phyloP scores from a whole-genome alignment of 1,140 invertebrate genomes.

The Stegodyphus dumicola region DNA sequence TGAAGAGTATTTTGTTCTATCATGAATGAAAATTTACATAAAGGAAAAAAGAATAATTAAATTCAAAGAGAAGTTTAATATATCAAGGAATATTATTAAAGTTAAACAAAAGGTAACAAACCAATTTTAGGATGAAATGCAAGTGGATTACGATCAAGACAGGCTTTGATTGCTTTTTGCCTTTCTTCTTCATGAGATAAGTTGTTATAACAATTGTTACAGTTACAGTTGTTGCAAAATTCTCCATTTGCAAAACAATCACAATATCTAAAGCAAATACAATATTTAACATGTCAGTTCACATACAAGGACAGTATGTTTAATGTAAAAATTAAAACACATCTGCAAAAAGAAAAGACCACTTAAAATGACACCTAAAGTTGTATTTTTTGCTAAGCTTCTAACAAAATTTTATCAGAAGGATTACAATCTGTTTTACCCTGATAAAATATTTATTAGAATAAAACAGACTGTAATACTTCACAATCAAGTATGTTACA shows the following conservation, averaged over 20 bases:
- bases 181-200: slow-evolving; percentile 94
- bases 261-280: slow-evolving; percentile 79
- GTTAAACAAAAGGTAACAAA: slow-evolving; percentile 69
- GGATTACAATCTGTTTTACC: too few species aligned
- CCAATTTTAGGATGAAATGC: slow-evolving; percentile 99
- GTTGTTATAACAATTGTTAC: slow-evolving; percentile 98
- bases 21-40: too few species aligned
- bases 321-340: neutral
- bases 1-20: too few species aligned
- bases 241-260: slow-evolving; percentile 99
- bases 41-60: too few species aligned
- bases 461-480: too few species aligned
- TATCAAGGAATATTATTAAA: neutral
- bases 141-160: slow-evolving; percentile 92
- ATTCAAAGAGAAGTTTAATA: too few species aligned
- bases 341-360: too few species aligned
- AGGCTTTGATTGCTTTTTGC: slow-evolving; percentile 91
- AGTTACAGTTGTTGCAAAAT: slow-evolving; percentile 98
- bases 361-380: too few species aligned
- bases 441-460: too few species aligned
- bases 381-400: too few species aligned
- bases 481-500: too few species aligned
- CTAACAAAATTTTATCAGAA: too few species aligned
- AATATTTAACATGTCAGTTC: neutral
- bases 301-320: neutral